Percentiles rank a stretch among this genome's conserved stretches.
These are phyloP conservation scores for Helicolenus hilgendorfi DNA, from an alignment of 2,797 vertebrate species.

Conservation along the genomic window DNA sequence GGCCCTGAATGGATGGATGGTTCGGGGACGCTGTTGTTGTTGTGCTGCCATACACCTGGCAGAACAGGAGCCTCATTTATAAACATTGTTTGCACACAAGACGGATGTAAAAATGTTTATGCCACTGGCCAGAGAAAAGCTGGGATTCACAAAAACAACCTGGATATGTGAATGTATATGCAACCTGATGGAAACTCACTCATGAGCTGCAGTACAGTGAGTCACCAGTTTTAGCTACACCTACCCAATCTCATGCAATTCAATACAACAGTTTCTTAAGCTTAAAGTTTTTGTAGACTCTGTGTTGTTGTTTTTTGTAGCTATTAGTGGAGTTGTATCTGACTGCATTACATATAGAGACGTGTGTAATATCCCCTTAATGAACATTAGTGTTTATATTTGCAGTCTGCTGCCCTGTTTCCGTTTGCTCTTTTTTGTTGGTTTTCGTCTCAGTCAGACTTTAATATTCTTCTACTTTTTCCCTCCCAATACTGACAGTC, in stretches of 20 bases:
- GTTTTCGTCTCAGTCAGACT: not conserved
- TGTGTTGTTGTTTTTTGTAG: not conserved
- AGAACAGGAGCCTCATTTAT: constrained; percentile 33
- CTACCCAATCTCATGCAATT: not conserved
- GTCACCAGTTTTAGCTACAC: not conserved
- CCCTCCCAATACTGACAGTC: not conserved
- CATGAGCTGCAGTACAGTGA: not conserved
- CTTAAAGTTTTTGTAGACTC: not conserved
- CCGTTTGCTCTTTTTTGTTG: not conserved
- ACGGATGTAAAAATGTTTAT: constrained; percentile 29
- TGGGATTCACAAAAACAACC: constrained; percentile 18
- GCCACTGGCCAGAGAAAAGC: constrained; percentile 10
- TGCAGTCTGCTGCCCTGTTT: not conserved
- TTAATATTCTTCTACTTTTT: not conserved
- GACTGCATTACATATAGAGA: not conserved
- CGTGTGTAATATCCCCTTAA: not conserved
- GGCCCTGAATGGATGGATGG: constrained; percentile 21
- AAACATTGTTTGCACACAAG: constrained; percentile 39
- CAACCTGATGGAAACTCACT: not conserved
- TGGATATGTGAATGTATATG: not conserved
- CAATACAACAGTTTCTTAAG: not conserved
- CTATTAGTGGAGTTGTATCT: not conserved
- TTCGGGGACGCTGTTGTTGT: not conserved
- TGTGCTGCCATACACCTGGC: constrained; percentile 24
- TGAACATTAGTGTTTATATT: not conserved